Evolutionary conservation across 2,888 invertebrate species (phyloP).

Genomic region (Cenopis cana): DNA sequence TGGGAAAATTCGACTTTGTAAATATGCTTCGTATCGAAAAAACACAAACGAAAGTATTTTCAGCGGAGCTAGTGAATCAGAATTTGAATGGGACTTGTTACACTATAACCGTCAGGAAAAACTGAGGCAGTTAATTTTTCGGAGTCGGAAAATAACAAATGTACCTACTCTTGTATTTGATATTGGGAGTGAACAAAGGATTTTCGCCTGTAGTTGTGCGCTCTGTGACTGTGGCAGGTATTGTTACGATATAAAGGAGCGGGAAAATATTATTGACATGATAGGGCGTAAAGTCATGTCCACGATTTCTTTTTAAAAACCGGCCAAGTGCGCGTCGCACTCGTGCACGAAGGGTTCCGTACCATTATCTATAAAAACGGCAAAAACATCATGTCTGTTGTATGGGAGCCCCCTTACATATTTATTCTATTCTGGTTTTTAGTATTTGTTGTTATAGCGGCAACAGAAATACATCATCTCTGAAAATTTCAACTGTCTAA

Average conservation of each 20-base stretch:
- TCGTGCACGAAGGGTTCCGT: too few species aligned
- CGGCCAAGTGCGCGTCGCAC: too few species aligned
- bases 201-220: conserved; percentile 15
- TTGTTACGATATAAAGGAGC: conserved; percentile 31
- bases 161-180: conserved; percentile 19
- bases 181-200: conserved; percentile 39
- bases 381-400: too few species aligned
- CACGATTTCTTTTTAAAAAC: neutral
- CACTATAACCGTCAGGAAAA: neutral
- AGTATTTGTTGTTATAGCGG: too few species aligned
- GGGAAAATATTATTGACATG: conserved; percentile 32
- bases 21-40: neutral
- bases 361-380: too few species aligned
- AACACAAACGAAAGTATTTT: neutral
- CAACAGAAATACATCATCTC: too few species aligned
- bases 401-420: too few species aligned
- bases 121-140: conserved; percentile 2
- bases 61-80: neutral
- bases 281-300: neutral
- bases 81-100: neutral
- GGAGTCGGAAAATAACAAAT: conserved; percentile 18
- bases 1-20: neutral
- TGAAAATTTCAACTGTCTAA: too few species aligned
- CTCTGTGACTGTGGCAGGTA: conserved; percentile 4
- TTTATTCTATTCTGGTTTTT: too few species aligned